These are phyloP conservation scores for Anser cygnoides DNA, from an alignment of 2,113 vertebrate species.

Conservation along the genomic window DNA sequence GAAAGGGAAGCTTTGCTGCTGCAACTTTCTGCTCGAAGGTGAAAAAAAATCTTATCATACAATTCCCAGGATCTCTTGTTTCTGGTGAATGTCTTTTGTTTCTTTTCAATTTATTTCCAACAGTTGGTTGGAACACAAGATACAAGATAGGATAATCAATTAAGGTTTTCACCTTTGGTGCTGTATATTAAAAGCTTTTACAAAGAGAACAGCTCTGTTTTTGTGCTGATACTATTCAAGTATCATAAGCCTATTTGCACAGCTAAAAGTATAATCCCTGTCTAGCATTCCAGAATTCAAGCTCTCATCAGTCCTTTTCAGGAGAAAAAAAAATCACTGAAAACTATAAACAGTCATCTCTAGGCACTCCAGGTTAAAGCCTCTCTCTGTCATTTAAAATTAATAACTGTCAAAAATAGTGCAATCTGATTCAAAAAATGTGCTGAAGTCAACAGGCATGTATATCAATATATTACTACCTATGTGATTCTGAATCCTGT, in stretches of 20 bases:
- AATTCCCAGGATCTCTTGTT: background rate
- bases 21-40: background rate
- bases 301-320: background rate
- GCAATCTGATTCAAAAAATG: background rate
- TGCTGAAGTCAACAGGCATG: background rate
- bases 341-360: background rate
- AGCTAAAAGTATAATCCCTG: conserved; percentile 4
- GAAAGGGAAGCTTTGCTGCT: background rate
- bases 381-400: conserved; percentile 16
- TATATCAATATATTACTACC: background rate
- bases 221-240: background rate
- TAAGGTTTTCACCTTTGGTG: background rate
- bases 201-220: background rate
- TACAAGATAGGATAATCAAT: background rate
- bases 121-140: background rate
- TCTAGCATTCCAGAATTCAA: background rate
- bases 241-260: background rate
- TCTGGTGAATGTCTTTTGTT: background rate
- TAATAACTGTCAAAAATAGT: conserved; percentile 20
- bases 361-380: background rate
- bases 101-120: background rate
- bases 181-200: background rate
- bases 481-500: background rate
- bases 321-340: background rate
- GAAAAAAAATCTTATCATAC: background rate